Percentiles rank a stretch among this genome's conserved stretches.
phyloP scores from a whole-genome alignment of 2,797 vertebrate species.

The Rhinophrynus dorsalis region DNA sequence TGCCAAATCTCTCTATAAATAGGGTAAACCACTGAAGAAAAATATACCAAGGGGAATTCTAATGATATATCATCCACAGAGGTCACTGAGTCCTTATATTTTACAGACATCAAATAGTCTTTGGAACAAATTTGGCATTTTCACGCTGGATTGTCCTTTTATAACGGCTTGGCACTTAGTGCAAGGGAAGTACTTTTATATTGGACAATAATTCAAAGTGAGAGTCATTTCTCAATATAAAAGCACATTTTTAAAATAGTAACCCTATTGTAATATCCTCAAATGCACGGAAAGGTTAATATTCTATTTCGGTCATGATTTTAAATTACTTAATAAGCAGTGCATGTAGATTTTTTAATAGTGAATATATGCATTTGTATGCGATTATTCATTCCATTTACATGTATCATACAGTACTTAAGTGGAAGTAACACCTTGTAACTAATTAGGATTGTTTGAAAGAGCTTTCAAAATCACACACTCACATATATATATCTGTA shows the following conservation, averaged over 20 bases:
- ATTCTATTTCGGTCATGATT: too few relatives aligned
- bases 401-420: too few relatives aligned
- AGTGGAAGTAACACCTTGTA: too few relatives aligned
- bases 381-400: too few relatives aligned
- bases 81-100: background rate
- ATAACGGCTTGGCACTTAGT: background rate
- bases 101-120: constrained; percentile 14
- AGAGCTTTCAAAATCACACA: too few relatives aligned
- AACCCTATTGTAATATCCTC: background rate
- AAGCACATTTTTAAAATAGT: background rate
- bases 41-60: constrained; percentile 11
- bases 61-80: background rate
- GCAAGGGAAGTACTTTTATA: background rate
- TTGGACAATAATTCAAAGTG: background rate
- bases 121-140: background rate
- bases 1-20: background rate
- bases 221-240: background rate
- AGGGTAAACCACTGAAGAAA: background rate
- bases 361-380: too few relatives aligned
- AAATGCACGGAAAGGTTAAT: background rate
- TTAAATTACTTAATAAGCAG: too few relatives aligned
- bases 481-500: too few relatives aligned
- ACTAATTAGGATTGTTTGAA: too few relatives aligned
- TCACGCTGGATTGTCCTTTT: background rate
- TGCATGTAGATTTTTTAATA: too few relatives aligned